These are phyloP conservation scores for Galerucella nymphaeae DNA, from an alignment of 2,888 invertebrate species.

Conservation along the genomic window DNA sequence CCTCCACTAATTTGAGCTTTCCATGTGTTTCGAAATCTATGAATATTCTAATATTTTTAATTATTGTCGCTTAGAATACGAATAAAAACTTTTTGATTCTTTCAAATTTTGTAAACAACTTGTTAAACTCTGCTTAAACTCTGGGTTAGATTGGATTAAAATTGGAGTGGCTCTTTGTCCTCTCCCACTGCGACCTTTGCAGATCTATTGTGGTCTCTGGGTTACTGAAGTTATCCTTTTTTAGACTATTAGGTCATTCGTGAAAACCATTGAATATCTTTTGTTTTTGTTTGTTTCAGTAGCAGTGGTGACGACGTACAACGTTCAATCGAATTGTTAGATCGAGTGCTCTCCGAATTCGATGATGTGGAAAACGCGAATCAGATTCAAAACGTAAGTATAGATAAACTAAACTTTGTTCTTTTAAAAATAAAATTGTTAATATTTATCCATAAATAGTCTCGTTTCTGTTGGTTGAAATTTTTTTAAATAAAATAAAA, in stretches of 20 bases:
- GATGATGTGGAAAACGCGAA: slow-evolving; percentile 78
- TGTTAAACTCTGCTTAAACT: not conserved
- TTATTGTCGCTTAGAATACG: not conserved
- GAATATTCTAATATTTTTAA: not conserved
- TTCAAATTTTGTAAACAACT: not conserved
- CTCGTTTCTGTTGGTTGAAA: not conserved
- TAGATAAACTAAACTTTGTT: slow-evolving; percentile 6
- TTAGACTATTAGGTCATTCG: not conserved
- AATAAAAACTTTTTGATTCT: not conserved
- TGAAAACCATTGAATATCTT: not conserved
- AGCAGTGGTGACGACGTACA: slow-evolving; percentile 89
- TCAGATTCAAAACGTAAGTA: slow-evolving; percentile 68
- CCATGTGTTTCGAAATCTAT: too few relatives aligned
- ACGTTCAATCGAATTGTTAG: slow-evolving; percentile 87
- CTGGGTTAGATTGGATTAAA: too few relatives aligned
- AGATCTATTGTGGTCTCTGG: too few relatives aligned
- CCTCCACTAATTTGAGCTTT: too few relatives aligned
- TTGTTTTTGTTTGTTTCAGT: slow-evolving; percentile 63
- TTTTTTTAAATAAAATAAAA: too few relatives aligned
- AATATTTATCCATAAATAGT: not conserved
- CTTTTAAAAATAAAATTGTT: not conserved
- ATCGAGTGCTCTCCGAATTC: slow-evolving; percentile 90
- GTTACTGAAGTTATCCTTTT: not conserved
- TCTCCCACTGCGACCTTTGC: too few relatives aligned
- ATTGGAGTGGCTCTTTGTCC: too few relatives aligned